Conservation (phyloP, 2,797 vertebrate genomes). For the Tachyglossus aculeatus region DNA sequence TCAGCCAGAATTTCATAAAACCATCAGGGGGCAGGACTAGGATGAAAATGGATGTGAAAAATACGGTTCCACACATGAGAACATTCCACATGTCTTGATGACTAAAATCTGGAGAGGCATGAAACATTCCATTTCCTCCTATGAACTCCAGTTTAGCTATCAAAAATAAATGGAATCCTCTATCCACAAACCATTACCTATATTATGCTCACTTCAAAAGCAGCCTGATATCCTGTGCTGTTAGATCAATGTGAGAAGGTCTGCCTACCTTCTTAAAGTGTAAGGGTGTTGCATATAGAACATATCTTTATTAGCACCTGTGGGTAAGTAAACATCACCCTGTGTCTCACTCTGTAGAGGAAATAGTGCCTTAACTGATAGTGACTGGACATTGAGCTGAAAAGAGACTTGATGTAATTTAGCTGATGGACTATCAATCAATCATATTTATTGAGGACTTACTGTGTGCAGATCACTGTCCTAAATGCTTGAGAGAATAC, state of each 20-base stretch:
- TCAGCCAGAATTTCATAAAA: conserved; percentile 4
- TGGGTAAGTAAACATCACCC: background rate
- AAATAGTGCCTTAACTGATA: conserved; percentile 1
- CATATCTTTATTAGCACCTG: background rate
- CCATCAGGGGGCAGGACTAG: background rate
- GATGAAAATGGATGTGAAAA: conserved; percentile 5
- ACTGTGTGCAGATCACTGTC: no score
- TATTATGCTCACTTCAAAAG: background rate
- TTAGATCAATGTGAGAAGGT: background rate
- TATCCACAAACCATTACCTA: no score
- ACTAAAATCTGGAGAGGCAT: background rate
- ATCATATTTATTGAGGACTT: no score
- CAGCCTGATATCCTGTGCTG: background rate
- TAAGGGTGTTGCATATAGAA: no score
- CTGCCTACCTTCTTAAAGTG: background rate
- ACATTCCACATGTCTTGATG: conserved; percentile 5
- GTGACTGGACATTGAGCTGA: background rate
- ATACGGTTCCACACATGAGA: background rate
- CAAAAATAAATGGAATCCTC: conserved; percentile 2
- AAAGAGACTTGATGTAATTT: background rate
- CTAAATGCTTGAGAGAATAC: no score
- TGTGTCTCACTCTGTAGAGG: background rate
- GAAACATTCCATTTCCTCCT: conserved; percentile 1
- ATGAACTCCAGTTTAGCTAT: background rate
- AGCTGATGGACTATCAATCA: conserved; percentile 11